phyloP scores from a whole-genome alignment of 2,797 vertebrate genomes.

The Paramormyrops hopkinsi region DNA sequence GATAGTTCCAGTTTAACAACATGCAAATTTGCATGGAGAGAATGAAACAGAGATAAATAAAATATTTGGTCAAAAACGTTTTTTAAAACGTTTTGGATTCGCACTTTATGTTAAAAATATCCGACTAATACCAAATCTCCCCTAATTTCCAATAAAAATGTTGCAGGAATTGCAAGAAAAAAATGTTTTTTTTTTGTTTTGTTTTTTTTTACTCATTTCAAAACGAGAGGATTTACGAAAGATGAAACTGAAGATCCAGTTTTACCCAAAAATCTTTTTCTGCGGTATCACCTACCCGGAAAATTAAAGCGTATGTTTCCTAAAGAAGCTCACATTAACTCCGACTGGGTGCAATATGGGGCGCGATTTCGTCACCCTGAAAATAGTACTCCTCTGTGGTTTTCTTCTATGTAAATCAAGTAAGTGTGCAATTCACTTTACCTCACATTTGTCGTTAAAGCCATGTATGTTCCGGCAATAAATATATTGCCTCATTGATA shows the following conservation, averaged over 20 bases:
- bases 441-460: background rate
- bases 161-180: background rate
- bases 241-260: conserved; percentile 38
- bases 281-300: conserved; percentile 20
- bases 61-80: background rate
- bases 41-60: background rate
- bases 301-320: conserved; percentile 19
- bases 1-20: conserved; percentile 3
- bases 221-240: conserved; percentile 28
- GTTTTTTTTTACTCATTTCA: conserved; percentile 12
- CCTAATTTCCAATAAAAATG: conserved; percentile 8
- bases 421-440: conserved; percentile 36
- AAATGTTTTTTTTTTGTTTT: background rate
- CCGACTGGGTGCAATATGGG: conserved; percentile 44
- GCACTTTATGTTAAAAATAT: background rate
- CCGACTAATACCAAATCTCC: background rate
- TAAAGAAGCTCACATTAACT: conserved; percentile 25
- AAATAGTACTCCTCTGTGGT: conserved; percentile 42
- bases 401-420: conserved; percentile 52
- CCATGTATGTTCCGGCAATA: background rate
- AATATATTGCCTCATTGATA: background rate
- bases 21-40: background rate
- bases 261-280: conserved; percentile 29
- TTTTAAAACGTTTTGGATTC: background rate
- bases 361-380: conserved; percentile 37